These are phyloP conservation scores for Glyphotaelius pellucidus DNA, from an alignment of 2,888 invertebrate genomes.

Conservation along the genomic window DNA sequence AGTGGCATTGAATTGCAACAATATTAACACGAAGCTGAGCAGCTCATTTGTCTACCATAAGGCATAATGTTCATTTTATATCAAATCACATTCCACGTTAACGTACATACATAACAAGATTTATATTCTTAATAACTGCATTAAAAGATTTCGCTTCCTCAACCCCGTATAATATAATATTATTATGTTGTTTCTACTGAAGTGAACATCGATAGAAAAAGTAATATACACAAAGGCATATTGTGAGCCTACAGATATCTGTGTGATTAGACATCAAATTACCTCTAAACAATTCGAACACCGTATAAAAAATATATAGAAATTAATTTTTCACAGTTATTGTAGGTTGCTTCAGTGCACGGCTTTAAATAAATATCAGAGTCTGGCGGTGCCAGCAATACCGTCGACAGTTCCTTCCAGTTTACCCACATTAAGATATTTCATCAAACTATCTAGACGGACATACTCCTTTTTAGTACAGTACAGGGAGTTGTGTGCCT, in stretches of 20 bases:
- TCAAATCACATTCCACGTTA: constrained; percentile 56
- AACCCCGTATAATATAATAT: background rate
- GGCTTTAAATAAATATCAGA: constrained; percentile 26
- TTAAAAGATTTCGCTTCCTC: constrained; percentile 44
- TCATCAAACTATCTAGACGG: too few relatives aligned
- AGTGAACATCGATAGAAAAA: constrained; percentile 50
- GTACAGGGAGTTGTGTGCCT: too few relatives aligned
- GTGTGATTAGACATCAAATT: constrained; percentile 55
- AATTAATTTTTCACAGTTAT: constrained; percentile 60
- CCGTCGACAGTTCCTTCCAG: background rate
- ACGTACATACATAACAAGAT: constrained; percentile 38
- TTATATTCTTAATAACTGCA: constrained; percentile 37
- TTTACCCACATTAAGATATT: background rate
- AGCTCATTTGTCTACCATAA: constrained; percentile 49
- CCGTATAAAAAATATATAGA: constrained; percentile 64
- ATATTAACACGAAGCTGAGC: constrained; percentile 14
- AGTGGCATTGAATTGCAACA: constrained; percentile 12
- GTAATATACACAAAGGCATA: constrained; percentile 48
- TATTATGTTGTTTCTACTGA: constrained; percentile 31
- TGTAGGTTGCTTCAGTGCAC: constrained; percentile 56
- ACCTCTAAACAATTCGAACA: constrained; percentile 61
- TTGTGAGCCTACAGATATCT: constrained; percentile 43
- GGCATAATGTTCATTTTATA: constrained; percentile 57
- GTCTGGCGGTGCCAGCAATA: background rate
- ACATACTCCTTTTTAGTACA: too few relatives aligned